phyloP scores from a whole-genome alignment of 2,113 vertebrate genomes.

The Cyphomyrus plagiostoma region DNA sequence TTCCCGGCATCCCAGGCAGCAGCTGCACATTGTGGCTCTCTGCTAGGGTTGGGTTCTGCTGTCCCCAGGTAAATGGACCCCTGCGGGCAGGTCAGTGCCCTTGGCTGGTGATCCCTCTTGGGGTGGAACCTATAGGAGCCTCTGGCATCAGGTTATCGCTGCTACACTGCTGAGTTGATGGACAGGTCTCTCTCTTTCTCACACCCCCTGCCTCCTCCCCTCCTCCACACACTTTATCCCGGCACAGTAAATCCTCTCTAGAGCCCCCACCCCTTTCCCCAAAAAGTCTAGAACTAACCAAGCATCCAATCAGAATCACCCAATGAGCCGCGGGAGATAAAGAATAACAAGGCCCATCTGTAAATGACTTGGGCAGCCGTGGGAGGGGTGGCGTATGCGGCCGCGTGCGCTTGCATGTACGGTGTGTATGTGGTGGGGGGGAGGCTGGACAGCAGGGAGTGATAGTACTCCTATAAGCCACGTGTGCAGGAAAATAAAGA shows the following conservation, averaged over 20 bases:
- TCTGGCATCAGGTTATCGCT: constrained; percentile 21
- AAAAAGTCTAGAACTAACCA: not conserved
- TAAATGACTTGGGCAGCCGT: constrained; percentile 12
- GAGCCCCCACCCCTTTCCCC: constrained; percentile 16
- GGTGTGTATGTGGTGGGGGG: not conserved
- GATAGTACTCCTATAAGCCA: not conserved
- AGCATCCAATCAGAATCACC: not conserved
- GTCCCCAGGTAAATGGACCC: not conserved
- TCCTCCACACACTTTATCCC: constrained; percentile 13
- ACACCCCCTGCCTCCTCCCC: not conserved
- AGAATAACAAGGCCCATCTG: not conserved
- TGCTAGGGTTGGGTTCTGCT: not conserved
- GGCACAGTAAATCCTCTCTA: constrained; percentile 29
- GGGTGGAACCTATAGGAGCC: constrained; percentile 19
- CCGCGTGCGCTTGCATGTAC: not conserved
- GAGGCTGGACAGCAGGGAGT: not conserved
- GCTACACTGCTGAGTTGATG: constrained; percentile 37
- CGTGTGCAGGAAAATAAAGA: not conserved
- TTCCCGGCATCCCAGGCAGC: not conserved
- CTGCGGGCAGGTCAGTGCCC: not conserved
- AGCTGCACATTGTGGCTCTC: not conserved
- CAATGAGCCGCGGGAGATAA: not conserved
- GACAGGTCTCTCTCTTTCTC: not conserved
- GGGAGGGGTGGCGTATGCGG: not conserved
- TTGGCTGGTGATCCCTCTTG: constrained; percentile 43